Base-by-base conservation (phyloP, 2,888 invertebrate species). In the Pseudococcus longispinus region DNA sequence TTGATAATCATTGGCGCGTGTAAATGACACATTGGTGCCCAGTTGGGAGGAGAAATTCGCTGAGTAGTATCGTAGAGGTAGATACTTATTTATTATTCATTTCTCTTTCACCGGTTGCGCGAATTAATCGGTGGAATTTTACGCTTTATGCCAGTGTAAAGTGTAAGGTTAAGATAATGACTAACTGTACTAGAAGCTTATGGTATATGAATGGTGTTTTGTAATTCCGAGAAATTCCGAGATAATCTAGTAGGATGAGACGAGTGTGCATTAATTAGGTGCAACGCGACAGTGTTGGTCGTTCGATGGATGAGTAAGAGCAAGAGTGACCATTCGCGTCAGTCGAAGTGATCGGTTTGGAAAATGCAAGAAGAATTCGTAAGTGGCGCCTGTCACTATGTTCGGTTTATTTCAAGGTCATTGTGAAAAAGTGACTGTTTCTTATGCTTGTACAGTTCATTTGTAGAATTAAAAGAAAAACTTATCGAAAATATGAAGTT, bases 51-150 rank as follows among this genome's bases (percentile, higher is more conserved):
- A 23, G 70, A 70, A 70, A 70, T 70, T 70, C 70, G 29, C 20
- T 60, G 23, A 23, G 60, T 23, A 23, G 23, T 55, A 18, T 37
- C 55, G 60, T 23, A 65, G 13, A 5, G 15, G 65, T 26, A 15
- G 29, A 18, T 29, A 18, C 18, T 29, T 29, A 29, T 26, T 65
- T 26, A 65, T 65, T 70, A 29, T 70, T 29, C 70, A 70, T 70
- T 70, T 70, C 70, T 70, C 70, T 70, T 70, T 70, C 70, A 70
- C 70, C 70, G 70, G 65, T 70, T 29, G 29, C 29, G 18, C 70
- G 70, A 70, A 29, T 29, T 70, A 70, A 70, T 32, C 18, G 29
- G 70, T 29, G 70, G 70, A 70, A 70, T 70, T 70, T 70, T 70
- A 70, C 70, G 70, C 29, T 70, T 32, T 29, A 29, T 18, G 70